These are phyloP conservation scores for Psittacula cyanocephala DNA, from an alignment of 2,113 vertebrate species.

Conservation along the genomic window DNA sequence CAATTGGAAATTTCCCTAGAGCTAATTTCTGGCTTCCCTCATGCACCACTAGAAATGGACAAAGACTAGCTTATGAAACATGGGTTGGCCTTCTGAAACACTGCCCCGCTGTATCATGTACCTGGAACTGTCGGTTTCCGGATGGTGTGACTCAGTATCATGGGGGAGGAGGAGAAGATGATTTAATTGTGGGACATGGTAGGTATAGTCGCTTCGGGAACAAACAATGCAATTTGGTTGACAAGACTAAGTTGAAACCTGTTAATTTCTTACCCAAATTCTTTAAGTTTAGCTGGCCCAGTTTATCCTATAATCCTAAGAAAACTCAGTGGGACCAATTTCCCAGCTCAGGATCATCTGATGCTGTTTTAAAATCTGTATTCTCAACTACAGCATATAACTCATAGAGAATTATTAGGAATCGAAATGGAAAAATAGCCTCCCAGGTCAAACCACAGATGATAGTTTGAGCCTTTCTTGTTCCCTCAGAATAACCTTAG, in stretches of 20 bases:
- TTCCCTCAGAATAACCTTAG: background rate
- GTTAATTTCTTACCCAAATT: background rate
- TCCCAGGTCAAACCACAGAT: background rate
- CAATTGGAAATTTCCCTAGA: background rate
- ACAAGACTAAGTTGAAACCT: background rate
- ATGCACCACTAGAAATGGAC: background rate
- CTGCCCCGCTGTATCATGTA: fast-evolving
- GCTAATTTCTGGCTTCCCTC: background rate
- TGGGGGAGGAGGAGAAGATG: background rate
- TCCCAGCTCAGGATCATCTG: background rate
- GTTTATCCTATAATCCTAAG: background rate
- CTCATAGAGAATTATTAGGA: fast-evolving
- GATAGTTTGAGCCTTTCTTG: background rate
- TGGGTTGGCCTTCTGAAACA: background rate
- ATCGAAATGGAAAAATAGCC: background rate
- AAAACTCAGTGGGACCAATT: background rate
- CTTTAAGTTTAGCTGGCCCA: background rate
- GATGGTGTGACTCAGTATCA: too few relatives aligned
- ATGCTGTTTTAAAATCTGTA: background rate
- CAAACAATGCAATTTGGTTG: background rate
- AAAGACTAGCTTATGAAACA: background rate
- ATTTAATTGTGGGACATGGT: background rate
- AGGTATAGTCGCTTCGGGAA: background rate
- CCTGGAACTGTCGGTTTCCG: background rate
- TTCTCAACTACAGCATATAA: background rate